These are phyloP conservation scores for Silvanus unidentatus DNA, from an alignment of 2,888 invertebrate genomes.

Conservation along the genomic window DNA sequence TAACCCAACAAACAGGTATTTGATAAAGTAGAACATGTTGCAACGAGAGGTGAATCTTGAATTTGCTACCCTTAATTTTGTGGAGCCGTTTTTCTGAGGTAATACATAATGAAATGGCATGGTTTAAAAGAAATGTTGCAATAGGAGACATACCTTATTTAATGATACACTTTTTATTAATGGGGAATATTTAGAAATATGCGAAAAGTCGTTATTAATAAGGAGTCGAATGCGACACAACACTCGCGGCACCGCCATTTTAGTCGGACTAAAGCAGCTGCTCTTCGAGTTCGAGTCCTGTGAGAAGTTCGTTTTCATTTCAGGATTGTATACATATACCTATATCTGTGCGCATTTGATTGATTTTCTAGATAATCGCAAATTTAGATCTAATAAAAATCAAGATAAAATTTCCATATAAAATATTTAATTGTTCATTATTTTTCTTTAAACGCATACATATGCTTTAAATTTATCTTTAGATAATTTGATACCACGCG, in stretches of 20 bases:
- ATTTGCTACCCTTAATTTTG: too few species aligned
- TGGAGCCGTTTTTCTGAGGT: neutral
- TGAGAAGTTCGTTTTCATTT: conserved; percentile 1
- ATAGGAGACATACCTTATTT: conserved; percentile 40
- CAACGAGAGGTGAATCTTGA: too few species aligned
- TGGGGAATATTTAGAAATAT: conserved; percentile 38
- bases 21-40: neutral
- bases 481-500: too few species aligned
- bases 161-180: conserved; percentile 36
- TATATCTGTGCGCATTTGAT: too few species aligned
- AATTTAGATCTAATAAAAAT: too few species aligned
- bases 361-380: too few species aligned
- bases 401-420: too few species aligned
- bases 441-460: too few species aligned
- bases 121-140: conserved; percentile 8
- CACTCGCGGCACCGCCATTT: conserved; percentile 45
- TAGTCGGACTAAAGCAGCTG: conserved; percentile 13
- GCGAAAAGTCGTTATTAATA: conserved; percentile 41
- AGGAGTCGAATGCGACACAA: conserved; percentile 42
- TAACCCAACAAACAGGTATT: conserved; percentile 14
- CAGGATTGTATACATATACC: too few species aligned
- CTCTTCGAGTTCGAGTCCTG: neutral
- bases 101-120: conserved; percentile 5
- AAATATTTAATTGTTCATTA: too few species aligned
- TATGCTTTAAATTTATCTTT: too few species aligned